Evolutionary conservation across 2,113 vertebrate species (phyloP), one percentile per base, ranked within the genome.

Genomic region (Gorsachius goisagi): DNA sequence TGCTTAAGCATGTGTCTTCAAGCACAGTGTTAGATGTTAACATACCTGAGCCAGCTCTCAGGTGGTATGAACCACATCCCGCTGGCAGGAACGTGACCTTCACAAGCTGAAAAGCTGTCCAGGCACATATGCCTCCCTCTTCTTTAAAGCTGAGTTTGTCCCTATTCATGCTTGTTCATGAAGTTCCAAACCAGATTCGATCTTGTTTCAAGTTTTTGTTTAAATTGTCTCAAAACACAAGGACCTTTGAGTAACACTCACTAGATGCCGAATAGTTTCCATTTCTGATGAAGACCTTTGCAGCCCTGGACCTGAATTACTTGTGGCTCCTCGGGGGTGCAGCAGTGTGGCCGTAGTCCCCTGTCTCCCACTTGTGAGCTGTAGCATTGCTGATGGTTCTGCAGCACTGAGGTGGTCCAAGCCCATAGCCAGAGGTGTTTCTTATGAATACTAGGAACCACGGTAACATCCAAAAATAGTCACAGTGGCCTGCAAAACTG

Each of bases 1-100:
- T 94, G 94, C 67, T 93, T 92, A 91, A 88, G 78, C 32, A 17
- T 20, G 24, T 50, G 49, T 96, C 91, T 96, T 96, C 85, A 68
- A 94, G 88, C 68, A 3, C n/a, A 49, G 28, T 8, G 18, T 69
- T 69, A 50, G 32, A 15, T 84, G 59, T 67, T 81, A 58, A 74
- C 28, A 62, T 24, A 75, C 35, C 41, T 45, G 17, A 80, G 13
- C 47, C 55, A 56, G 73, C 47, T 96, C 72, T 66, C 4, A 9
- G 8, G 11, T 80, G 35, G 32, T 33, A 30, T 15, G 22, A 58
- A 8, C 22, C 27, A 22, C 37, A 26, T 56, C 14, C 8, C 5
- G 3, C 55, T 44, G 41, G 12, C 49, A 71, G 44, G 47, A 28
- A 24, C 18, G 11, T 35, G 59, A 20, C 1, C 5, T 73, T 75